Evolutionary conservation across 2,888 invertebrate genomes (phyloP).

Genomic region (Hedychridium roseum): DNA sequence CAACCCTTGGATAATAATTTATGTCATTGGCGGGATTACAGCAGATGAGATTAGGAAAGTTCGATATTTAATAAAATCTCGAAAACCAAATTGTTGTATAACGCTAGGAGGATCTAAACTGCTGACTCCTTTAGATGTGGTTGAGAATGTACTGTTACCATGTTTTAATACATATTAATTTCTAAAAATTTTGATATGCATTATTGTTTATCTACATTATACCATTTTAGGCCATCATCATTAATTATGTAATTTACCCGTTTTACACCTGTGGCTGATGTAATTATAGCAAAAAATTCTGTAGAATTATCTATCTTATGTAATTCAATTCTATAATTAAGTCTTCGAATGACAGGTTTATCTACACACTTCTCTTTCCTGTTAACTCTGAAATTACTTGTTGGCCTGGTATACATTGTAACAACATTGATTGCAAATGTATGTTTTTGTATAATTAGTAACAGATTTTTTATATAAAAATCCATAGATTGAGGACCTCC

Average conservation of each 20-base stretch:
- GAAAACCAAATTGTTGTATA: constrained; percentile 34
- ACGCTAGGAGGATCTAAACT: constrained; percentile 56
- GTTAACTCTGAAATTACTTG: constrained; percentile 56
- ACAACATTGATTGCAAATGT: constrained; percentile 66
- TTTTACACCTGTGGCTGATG: constrained; percentile 16
- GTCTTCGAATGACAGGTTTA: constrained; percentile 10
- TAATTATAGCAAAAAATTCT: constrained; percentile 20
- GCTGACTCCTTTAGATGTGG: constrained; percentile 53
- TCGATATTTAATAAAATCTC: constrained; percentile 49
- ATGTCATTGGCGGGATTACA: constrained; percentile 74
- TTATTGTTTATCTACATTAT: background rate
- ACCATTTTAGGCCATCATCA: constrained; percentile 30
- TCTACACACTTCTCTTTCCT: background rate
- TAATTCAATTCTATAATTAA: constrained; percentile 63
- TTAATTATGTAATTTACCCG: constrained; percentile 27
- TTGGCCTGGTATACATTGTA: constrained; percentile 68
- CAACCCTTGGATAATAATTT: constrained; percentile 71
- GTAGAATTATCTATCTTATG: constrained; percentile 15
- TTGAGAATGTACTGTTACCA: constrained; percentile 50
- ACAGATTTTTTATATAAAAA: constrained; percentile 64
- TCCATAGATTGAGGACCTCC: constrained; percentile 57
- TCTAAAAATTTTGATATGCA: constrained; percentile 11
- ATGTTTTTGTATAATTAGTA: constrained; percentile 64
- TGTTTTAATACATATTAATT: constrained; percentile 1
- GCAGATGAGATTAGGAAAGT: constrained; percentile 70